Conservation (phyloP, 2,797 vertebrate species). For the Zalophus californianus region DNA sequence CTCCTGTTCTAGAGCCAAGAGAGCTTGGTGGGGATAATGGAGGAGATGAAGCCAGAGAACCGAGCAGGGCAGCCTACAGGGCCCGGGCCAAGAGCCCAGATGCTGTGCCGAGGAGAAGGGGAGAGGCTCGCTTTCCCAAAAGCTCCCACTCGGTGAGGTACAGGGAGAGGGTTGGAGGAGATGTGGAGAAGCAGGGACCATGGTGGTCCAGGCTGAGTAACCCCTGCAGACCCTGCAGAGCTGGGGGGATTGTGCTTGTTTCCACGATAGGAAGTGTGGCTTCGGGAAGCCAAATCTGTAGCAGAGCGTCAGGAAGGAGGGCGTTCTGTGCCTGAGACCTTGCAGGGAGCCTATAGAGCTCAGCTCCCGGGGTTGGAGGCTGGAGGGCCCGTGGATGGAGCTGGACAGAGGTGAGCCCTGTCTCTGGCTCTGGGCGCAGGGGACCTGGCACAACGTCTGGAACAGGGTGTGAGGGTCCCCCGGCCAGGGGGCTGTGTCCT, state of each 20-base stretch:
- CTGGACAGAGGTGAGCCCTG: not conserved
- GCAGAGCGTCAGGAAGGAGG: not conserved
- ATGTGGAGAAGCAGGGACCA: not conserved
- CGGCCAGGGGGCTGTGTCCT: slow-evolving; percentile 59
- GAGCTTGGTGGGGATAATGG: fast-evolving
- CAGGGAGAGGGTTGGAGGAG: not conserved
- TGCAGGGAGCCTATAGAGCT: fast-evolving
- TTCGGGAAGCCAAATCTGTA: not conserved
- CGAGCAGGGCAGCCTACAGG: fast-evolving
- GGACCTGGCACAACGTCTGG: fast-evolving
- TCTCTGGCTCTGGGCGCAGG: not conserved
- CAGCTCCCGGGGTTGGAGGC: not conserved
- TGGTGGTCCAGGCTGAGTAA: slow-evolving; percentile 50
- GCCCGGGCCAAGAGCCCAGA: not conserved
- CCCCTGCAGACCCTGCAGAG: slow-evolving; percentile 36
- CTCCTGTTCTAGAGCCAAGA: not conserved
- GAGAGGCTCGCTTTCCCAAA: not conserved
- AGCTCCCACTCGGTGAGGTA: not conserved
- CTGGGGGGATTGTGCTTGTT: slow-evolving; percentile 17
- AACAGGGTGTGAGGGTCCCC: not conserved
- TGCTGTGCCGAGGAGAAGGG: not conserved
- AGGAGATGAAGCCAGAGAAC: not conserved
- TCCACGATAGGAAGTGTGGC: slow-evolving; percentile 1
- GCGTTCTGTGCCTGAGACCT: too few species aligned
- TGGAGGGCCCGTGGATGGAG: fast-evolving